Base-by-base conservation (phyloP, 1,140 invertebrate species). In the Cotesia vestalis region DNA sequence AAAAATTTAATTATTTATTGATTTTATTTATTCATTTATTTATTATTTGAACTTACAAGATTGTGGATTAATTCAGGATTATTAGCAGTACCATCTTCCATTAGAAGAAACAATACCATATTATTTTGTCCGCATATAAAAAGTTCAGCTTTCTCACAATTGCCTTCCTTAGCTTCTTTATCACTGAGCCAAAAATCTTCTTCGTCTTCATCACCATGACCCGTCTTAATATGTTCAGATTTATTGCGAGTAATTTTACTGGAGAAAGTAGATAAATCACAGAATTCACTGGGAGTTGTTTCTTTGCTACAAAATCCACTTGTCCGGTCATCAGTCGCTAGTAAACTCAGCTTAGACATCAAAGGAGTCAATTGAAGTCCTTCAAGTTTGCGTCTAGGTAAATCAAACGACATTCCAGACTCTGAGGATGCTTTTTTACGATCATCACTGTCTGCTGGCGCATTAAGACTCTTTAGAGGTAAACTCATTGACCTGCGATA, bases 61-160 rank as follows among this genome's bases (percentile, higher is more conserved):
- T 89, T 85, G 76, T 93, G 89, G 64, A 95, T 91, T 53, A 91
- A 84, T 34, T 91, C 88, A 1, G 89, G 86, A 76, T 92, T 88
- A 64, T 90, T 88, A 4, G 88, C 89, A 1, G 88, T 88, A 3
- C 89, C 88, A 51, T 90, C 86, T 66, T 94, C 92, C 78, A 95
- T 86, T 0, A 96, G 76, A 14, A 94, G 79, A 2, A 92, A 80
- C 40, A 95, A 78, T 14, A 94, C 91, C 90, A 94, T 94, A 78
- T 93, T 93, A 79, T 94, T 92, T 75, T 94, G 89, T 0, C 93
- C 93, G 76, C 91, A 94, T 3, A 94, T 88, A 81, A 93, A 94
- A 52, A 94, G 80, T 74, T 91, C 90, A 11, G 85, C 88, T 82
- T 87, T 90, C 79, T 86, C 88, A 71, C 83, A 82, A 70, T 46